Evolutionary conservation across 2,113 vertebrate species (phyloP).

Genomic region (Orycteropus afer): DNA sequence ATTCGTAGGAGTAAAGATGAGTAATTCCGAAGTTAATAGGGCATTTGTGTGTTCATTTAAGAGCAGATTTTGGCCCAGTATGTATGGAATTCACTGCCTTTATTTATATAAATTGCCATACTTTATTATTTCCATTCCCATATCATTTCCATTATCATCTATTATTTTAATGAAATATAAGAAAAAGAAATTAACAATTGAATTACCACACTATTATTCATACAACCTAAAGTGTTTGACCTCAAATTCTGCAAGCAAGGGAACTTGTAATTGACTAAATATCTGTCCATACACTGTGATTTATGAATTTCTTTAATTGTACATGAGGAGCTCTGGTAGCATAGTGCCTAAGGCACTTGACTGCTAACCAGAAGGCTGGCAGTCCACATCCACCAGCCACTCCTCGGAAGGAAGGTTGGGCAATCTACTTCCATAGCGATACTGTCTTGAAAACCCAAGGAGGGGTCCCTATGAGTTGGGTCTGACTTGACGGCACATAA

Average conservation of each 20-base stretch:
- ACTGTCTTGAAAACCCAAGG: too few species aligned
- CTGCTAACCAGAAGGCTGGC: too few species aligned
- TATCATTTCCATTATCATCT: constrained; percentile 49
- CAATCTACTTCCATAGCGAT: too few species aligned
- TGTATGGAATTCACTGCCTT: constrained; percentile 38
- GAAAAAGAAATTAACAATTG: constrained; percentile 68
- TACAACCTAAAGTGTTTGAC: constrained; percentile 70
- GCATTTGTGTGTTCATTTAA: constrained; percentile 56
- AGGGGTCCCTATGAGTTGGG: too few species aligned
- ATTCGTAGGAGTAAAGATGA: constrained; percentile 45
- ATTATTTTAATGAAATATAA: constrained; percentile 72
- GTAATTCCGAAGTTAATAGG: constrained; percentile 61
- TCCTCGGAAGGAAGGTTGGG: too few species aligned
- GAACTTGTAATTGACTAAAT: constrained; percentile 56
- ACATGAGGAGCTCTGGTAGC: too few species aligned
- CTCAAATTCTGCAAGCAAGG: constrained; percentile 63
- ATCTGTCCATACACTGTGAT: constrained; percentile 22
- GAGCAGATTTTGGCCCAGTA: constrained; percentile 54
- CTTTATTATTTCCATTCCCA: constrained; percentile 62
- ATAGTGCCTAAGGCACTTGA: too few species aligned
- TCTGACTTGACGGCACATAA: too few species aligned
- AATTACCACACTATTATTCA: constrained; percentile 68
- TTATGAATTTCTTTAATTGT: constrained; percentile 47
- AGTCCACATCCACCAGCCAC: too few species aligned
- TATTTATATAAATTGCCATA: constrained; percentile 73